Percentiles rank a stretch among this genome's conserved stretches.
Conservation (phyloP, 2,888 invertebrate genomes). For the Drosophila recens region DNA sequence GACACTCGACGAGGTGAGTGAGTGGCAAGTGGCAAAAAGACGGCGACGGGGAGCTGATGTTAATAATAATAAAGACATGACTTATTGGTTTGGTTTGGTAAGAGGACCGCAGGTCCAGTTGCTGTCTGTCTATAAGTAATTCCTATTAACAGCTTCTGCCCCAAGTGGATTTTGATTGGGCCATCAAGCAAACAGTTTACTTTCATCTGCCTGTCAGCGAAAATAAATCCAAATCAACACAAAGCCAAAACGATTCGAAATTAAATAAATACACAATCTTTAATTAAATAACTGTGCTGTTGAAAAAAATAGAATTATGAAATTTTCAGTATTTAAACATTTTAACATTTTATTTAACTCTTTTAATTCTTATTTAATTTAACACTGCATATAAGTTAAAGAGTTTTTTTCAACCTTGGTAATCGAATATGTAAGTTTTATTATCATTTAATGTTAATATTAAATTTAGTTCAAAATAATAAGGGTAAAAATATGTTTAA, state of each 20-base stretch:
- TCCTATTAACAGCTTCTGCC: constrained; percentile 54
- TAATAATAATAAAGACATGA: constrained; percentile 72
- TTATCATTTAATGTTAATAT: too few species aligned
- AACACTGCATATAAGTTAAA: not conserved
- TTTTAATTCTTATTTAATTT: not conserved
- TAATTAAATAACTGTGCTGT: not conserved
- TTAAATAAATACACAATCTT: not conserved
- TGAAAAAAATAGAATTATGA: not conserved
- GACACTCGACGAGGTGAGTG: constrained; percentile 18
- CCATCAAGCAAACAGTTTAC: constrained; percentile 10
- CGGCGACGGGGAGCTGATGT: constrained; percentile 28
- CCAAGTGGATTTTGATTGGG: constrained; percentile 52
- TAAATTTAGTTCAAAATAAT: too few species aligned
- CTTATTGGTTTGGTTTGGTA: constrained; percentile 52
- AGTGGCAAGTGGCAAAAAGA: constrained; percentile 21
- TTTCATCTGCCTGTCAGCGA: not conserved
- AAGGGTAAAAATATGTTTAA: too few species aligned
- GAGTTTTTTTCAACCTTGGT: too few species aligned
- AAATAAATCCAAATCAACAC: not conserved
- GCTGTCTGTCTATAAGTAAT: constrained; percentile 37
- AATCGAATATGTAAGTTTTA: too few species aligned
- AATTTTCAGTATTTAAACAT: not conserved
- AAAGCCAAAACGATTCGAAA: not conserved
- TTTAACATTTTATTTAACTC: not conserved
- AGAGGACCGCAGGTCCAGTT: constrained; percentile 10